Evolutionary conservation across 2,797 vertebrate species (phyloP).

Genomic region (Onychomys torridus): DNA sequence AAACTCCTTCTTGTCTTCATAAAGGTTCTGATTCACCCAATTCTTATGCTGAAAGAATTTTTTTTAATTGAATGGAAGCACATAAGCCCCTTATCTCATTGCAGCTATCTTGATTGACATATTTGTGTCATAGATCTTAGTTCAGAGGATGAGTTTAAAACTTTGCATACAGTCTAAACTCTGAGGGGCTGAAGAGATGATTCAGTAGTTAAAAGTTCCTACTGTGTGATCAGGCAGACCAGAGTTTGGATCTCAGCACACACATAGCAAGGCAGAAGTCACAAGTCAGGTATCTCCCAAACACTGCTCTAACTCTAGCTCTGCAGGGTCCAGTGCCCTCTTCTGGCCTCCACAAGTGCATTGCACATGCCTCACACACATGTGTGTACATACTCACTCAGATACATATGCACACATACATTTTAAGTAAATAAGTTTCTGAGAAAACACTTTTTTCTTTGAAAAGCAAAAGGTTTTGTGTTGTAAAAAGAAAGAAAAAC

Average conservation of each 20-base stretch:
- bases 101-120: neutral
- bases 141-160: neutral
- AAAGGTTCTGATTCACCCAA: neutral
- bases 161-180: neutral
- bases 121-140: neutral
- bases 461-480: slow-evolving; percentile 1
- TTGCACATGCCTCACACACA: neutral
- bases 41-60: neutral
- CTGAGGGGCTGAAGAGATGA: neutral
- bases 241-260: neutral
- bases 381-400: neutral
- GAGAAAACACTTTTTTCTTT: neutral
- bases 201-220: neutral
- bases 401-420: neutral
- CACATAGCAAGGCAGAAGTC: neutral
- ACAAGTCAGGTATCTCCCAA: neutral
- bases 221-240: neutral
- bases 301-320: neutral
- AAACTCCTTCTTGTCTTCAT: neutral
- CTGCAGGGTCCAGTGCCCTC: neutral
- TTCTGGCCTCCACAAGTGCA: neutral
- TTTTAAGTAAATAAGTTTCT: neutral
- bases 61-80: neutral
- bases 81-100: neutral
- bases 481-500: neutral